Percentiles rank a stretch among this genome's conserved stretches.
Conservation (phyloP, 1,140 invertebrate species). For the Archivesica marissinica region DNA sequence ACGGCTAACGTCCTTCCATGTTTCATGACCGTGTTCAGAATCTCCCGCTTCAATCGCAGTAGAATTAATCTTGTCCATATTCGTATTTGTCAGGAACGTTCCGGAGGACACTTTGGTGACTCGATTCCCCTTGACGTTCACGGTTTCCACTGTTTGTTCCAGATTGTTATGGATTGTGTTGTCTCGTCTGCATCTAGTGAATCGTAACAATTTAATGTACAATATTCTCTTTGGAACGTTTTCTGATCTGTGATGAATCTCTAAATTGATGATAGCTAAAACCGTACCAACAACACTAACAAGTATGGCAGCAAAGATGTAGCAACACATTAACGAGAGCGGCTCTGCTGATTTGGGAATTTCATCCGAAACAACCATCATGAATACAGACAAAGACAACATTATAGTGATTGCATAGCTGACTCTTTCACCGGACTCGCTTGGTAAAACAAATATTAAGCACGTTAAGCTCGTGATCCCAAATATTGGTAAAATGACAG, state of each 20-base stretch:
- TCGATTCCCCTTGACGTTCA: not conserved
- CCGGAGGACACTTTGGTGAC: not conserved
- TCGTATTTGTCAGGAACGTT: not conserved
- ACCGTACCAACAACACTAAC: not conserved
- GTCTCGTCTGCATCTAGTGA: not conserved
- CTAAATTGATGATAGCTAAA: slow-evolving; percentile 11
- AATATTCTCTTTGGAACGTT: not conserved
- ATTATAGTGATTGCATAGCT: slow-evolving; percentile 28
- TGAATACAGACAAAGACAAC: slow-evolving; percentile 7
- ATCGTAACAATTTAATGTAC: not conserved
- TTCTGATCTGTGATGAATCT: slow-evolving; percentile 5
- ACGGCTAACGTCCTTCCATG: slow-evolving; percentile 15
- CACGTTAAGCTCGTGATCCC: not conserved
- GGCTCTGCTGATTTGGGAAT: slow-evolving; percentile 21
- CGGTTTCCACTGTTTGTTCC: not conserved
- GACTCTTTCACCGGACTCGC: slow-evolving; percentile 33
- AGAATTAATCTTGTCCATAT: not conserved
- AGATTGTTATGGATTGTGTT: not conserved
- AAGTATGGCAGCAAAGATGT: not conserved
- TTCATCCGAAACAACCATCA: not conserved
- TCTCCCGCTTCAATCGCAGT: not conserved
- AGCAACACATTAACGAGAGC: slow-evolving; percentile 12
- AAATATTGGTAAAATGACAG: slow-evolving; percentile 21
- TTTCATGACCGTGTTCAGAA: not conserved
- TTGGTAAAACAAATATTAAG: slow-evolving; percentile 26